phyloP scores from a whole-genome alignment of 2,888 invertebrate genomes.

The Emmelina monodactyla region DNA sequence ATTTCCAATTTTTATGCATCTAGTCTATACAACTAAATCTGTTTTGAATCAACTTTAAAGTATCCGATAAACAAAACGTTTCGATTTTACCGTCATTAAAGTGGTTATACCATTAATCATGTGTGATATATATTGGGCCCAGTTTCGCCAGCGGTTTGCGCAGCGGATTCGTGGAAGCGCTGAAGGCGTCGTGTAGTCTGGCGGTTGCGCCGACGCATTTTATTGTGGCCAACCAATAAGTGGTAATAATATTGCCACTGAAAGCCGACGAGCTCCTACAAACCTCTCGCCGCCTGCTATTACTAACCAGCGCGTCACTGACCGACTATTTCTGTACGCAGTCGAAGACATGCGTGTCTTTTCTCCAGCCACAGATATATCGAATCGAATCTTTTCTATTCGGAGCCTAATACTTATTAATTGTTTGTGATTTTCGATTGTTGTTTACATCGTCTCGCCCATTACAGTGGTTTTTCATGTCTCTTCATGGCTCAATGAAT shows the following conservation, averaged over 20 bases:
- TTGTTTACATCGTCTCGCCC: too few relatives aligned
- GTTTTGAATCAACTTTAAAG: too few relatives aligned
- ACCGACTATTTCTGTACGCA: constrained; percentile 42
- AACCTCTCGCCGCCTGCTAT: constrained; percentile 9
- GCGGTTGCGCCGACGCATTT: constrained; percentile 12
- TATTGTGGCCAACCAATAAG: constrained; percentile 5
- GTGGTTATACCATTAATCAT: background rate
- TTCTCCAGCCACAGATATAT: constrained; percentile 39
- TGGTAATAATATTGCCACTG: background rate
- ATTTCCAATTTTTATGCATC: too few relatives aligned
- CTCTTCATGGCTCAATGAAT: too few relatives aligned
- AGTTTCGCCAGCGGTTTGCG: background rate
- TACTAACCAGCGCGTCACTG: constrained; percentile 32
- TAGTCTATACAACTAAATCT: too few relatives aligned
- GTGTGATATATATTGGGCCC: background rate
- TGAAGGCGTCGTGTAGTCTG: constrained; percentile 6
- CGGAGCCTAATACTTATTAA: too few relatives aligned
- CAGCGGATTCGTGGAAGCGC: background rate
- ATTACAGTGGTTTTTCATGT: too few relatives aligned
- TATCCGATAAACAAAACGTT: too few relatives aligned
- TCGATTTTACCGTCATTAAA: background rate
- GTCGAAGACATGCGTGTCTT: constrained; percentile 24
- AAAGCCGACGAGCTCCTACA: background rate
- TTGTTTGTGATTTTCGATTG: too few relatives aligned
- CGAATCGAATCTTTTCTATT: too few relatives aligned